Conservation (phyloP, 1,140 invertebrate species). For the Coenobita brevimanus region DNA sequence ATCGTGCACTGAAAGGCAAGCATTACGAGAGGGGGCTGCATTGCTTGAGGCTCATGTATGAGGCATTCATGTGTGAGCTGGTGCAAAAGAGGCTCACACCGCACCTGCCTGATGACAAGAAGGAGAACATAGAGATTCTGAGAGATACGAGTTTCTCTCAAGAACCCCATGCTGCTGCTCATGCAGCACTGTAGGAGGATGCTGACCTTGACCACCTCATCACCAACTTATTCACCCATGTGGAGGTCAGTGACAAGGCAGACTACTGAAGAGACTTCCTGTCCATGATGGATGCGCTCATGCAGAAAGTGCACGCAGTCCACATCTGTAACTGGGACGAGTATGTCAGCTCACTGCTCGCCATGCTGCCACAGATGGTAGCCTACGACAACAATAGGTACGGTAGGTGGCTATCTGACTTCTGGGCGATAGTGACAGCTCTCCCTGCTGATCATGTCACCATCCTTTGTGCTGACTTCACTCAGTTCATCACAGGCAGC, state of each 20-base stretch:
- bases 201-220: slow-evolving; percentile 12
- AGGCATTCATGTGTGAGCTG: not conserved
- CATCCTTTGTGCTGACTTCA: not conserved
- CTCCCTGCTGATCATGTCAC: slow-evolving; percentile 7
- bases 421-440: too few relatives aligned
- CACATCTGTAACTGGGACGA: too few relatives aligned
- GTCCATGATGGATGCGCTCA: too few relatives aligned
- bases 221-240: slow-evolving; percentile 17
- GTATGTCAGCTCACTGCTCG: slow-evolving; percentile 21
- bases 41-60: not conserved
- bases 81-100: not conserved
- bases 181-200: not conserved
- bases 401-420: too few relatives aligned
- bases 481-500: too few relatives aligned
- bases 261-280: too few relatives aligned
- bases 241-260: too few relatives aligned
- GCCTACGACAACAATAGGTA: too few relatives aligned
- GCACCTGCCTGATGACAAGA: not conserved
- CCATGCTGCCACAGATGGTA: too few relatives aligned
- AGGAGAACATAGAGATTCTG: slow-evolving; percentile 7
- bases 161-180: not conserved
- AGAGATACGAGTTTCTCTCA: not conserved
- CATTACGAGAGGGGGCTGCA: too few relatives aligned
- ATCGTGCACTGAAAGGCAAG: slow-evolving; percentile 16
- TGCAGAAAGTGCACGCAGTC: too few relatives aligned